Percentiles rank a stretch among this genome's conserved stretches.
Conservation (phyloP, 2,113 vertebrate species). For the Calidris pugnax region DNA sequence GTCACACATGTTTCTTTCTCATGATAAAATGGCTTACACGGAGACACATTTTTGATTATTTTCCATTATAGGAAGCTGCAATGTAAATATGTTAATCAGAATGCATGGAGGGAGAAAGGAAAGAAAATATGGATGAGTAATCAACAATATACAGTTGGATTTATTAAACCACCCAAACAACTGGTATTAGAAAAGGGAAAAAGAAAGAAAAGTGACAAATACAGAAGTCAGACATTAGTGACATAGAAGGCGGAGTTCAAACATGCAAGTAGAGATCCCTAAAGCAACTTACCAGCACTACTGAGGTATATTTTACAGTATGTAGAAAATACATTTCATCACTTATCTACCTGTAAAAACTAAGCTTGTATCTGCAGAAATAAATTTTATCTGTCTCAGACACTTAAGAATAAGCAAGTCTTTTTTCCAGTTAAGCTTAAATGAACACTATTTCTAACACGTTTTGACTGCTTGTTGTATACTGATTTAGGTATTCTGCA, state of each 20-base stretch:
- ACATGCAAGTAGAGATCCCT: background rate
- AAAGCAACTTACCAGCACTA: background rate
- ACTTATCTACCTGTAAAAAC: background rate
- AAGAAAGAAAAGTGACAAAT: background rate
- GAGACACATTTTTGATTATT: background rate
- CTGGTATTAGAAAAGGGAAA: background rate
- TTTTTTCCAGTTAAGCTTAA: background rate
- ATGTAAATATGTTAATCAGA: background rate
- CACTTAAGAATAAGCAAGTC: background rate
- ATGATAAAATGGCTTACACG: background rate
- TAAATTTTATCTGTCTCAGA: background rate
- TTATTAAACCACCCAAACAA: background rate
- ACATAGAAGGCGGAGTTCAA: background rate
- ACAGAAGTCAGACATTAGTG: background rate
- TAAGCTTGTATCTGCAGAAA: background rate
- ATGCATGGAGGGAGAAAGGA: background rate
- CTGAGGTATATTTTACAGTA: background rate
- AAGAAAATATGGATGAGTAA: background rate
- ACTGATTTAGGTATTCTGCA: background rate
- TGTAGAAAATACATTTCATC: background rate
- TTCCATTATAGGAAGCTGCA: background rate
- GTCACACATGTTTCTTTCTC: background rate
- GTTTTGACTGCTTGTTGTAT: background rate
- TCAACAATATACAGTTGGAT: background rate
- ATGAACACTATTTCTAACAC: background rate